phyloP scores from a whole-genome alignment of 2,113 vertebrate species.

The Pachyramphus minor region DNA sequence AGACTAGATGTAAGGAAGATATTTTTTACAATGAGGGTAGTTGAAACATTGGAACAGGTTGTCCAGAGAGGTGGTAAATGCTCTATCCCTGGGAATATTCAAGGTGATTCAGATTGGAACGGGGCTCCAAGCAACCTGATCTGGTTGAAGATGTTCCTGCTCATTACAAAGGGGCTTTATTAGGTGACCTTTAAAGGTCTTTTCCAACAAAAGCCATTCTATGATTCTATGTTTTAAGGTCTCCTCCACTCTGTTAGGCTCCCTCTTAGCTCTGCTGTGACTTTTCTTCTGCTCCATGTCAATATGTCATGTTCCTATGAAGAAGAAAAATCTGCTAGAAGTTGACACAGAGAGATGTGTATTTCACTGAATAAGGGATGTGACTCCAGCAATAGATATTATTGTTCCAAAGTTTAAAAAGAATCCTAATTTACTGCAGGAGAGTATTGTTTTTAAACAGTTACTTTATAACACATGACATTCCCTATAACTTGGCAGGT shows the following conservation, averaged over 20 bases:
- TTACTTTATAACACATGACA: constrained; percentile 67
- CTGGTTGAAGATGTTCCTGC: not conserved
- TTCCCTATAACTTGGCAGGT: constrained; percentile 85
- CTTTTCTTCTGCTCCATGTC: not conserved
- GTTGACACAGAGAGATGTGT: not conserved
- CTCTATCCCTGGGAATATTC: not conserved
- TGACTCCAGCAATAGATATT: not conserved
- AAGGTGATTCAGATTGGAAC: not conserved
- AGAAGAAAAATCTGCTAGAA: not conserved
- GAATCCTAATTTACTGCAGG: not conserved
- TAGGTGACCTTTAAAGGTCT: not conserved
- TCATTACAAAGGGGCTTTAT: not conserved
- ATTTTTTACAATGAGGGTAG: fast-evolving
- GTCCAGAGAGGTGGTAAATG: not conserved
- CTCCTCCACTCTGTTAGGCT: not conserved
- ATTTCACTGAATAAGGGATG: not conserved
- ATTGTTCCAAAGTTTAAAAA: not conserved
- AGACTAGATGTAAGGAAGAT: not conserved
- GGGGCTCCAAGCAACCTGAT: not conserved
- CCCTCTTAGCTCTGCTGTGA: not conserved
- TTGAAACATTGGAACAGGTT: not conserved
- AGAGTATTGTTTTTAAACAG: constrained; percentile 18
- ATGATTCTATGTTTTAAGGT: not conserved
- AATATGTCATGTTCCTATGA: not conserved
- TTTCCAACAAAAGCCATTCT: not conserved